Percentiles rank a stretch among this genome's conserved stretches.
Evolutionary conservation across 2,888 invertebrate genomes (phyloP).

Genomic region (Sepioteuthis lessoniana): DNA sequence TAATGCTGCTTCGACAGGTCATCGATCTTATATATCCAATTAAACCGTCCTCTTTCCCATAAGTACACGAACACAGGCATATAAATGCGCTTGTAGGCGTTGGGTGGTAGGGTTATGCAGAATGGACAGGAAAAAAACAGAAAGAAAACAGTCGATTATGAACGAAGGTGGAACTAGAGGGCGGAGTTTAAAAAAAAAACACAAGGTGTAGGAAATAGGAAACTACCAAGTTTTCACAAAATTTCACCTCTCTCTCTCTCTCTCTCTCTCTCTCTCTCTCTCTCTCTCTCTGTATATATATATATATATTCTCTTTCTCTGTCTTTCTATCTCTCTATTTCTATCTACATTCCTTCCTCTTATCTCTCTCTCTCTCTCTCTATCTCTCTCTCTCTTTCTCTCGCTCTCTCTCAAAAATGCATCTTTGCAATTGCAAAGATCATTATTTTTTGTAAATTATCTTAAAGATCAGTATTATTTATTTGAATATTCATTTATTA

Average conservation of each 20-base stretch:
- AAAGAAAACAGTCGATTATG: not conserved
- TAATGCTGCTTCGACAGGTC: conserved; percentile 8
- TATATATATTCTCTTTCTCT: no score
- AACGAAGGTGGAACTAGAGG: not conserved
- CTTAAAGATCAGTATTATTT: no score
- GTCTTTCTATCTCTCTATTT: no score
- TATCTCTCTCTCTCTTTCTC: not conserved
- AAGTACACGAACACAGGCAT: not conserved
- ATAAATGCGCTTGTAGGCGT: not conserved
- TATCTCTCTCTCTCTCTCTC: not conserved
- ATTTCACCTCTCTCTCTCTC: no score
- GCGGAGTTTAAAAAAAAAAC: not conserved
- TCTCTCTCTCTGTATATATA: not conserved
- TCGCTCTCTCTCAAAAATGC: not conserved
- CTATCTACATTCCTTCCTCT: not conserved
- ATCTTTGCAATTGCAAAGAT: no score
- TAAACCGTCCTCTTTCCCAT: not conserved
- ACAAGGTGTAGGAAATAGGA: not conserved
- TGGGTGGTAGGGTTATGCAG: not conserved
- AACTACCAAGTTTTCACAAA: not conserved
- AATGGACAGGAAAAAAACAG: not conserved
- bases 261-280: no score
- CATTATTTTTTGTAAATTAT: no score
- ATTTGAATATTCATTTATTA: no score
- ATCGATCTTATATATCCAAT: conserved; percentile 33